Conservation (phyloP, 2,888 invertebrate genomes). For the Horisme vitalbata region DNA sequence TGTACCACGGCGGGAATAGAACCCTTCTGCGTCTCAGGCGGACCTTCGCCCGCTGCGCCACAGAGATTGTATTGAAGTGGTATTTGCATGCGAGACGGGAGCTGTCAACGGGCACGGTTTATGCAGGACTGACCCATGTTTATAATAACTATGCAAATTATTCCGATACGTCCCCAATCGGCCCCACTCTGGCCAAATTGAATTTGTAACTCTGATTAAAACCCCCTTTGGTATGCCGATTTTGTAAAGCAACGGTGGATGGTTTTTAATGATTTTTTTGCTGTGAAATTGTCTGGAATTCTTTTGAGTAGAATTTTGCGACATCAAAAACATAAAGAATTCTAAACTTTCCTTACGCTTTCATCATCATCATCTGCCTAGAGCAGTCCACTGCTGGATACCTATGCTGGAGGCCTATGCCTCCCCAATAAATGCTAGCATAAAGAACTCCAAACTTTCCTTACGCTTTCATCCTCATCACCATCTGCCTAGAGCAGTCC, state of each 20-base stretch:
- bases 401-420: no score
- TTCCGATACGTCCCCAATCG: constrained; percentile 74
- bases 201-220: constrained; percentile 80
- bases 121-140: constrained; percentile 78
- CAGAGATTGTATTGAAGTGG: constrained; percentile 41
- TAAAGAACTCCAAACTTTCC: no score
- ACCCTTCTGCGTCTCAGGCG: no score
- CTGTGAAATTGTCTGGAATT: constrained; percentile 23
- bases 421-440: no score
- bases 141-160: constrained; percentile 82
- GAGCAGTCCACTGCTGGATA: no score
- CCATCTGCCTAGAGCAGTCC: no score
- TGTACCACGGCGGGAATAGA: no score
- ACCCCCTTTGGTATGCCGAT: constrained; percentile 67
- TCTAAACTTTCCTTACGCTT: no score
- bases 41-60: constrained; percentile 36
- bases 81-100: constrained; percentile 68
- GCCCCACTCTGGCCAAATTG: constrained; percentile 67
- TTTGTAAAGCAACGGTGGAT: constrained; percentile 38
- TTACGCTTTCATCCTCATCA: no score
- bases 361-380: no score
- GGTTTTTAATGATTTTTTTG: constrained; percentile 48
- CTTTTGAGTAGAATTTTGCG: constrained; percentile 17
- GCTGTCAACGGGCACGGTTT: constrained; percentile 70
- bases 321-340: no score